Conservation (phyloP, 2,888 invertebrate genomes). For the Caenorhabditis macrosperma region DNA sequence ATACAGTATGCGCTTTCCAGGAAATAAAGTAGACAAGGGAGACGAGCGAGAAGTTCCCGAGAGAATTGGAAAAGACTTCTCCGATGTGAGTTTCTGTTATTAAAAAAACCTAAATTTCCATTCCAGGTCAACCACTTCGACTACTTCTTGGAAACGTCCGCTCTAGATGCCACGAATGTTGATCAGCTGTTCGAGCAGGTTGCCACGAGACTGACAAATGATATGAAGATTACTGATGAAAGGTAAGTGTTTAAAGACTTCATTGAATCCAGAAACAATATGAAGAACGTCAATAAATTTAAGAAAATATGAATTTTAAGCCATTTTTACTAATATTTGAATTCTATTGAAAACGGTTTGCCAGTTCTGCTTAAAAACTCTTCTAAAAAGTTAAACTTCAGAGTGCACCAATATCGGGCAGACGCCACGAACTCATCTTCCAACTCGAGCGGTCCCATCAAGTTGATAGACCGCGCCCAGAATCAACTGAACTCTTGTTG, state of each 20-base stretch:
- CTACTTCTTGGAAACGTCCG: constrained; percentile 97
- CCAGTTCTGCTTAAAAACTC: too few relatives aligned
- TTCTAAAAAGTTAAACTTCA: constrained; percentile 23
- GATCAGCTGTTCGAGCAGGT: constrained; percentile 97
- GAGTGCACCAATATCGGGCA: constrained; percentile 66
- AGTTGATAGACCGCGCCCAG: constrained; percentile 71
- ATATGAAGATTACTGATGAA: constrained; percentile 79
- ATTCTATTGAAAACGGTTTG: neutral
- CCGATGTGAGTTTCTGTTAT: constrained; percentile 86
- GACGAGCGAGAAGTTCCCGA: constrained; percentile 93
- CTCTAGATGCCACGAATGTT: constrained; percentile 97
- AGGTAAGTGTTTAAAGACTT: constrained; percentile 70
- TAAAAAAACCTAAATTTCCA: neutral
- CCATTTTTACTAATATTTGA: too few relatives aligned
- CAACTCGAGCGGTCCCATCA: constrained; percentile 53
- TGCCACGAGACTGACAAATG: constrained; percentile 83
- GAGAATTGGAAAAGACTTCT: constrained; percentile 94
- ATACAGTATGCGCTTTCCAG: constrained; percentile 82
- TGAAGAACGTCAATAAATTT: neutral
- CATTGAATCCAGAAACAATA: too few relatives aligned
- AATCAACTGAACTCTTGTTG: constrained; percentile 51
- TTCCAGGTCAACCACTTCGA: constrained; percentile 84
- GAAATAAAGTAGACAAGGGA: constrained; percentile 96
- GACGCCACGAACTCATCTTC: constrained; percentile 42
- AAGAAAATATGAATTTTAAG: neutral